Evolutionary conservation across 2,113 vertebrate species (phyloP).

Genomic region (Actinemys pallida): DNA sequence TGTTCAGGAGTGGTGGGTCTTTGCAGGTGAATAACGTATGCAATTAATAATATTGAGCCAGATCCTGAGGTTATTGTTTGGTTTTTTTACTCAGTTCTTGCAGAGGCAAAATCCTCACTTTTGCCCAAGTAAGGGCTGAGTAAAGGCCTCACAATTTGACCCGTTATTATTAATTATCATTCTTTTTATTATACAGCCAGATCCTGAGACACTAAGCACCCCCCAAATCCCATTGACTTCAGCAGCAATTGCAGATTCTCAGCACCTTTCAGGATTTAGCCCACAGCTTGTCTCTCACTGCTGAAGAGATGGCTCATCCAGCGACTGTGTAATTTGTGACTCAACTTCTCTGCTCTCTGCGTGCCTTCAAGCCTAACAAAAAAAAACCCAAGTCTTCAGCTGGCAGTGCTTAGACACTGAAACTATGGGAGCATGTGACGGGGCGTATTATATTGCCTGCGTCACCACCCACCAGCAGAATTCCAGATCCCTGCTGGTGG

Average conservation of each 20-base stretch:
- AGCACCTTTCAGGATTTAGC: background rate
- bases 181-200: slow-evolving; percentile 39
- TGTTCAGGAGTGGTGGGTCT: background rate
- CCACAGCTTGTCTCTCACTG: background rate
- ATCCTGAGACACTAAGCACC: background rate
- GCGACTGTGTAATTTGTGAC: background rate
- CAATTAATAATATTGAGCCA: background rate
- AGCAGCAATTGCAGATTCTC: slow-evolving; percentile 44
- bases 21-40: background rate
- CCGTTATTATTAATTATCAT: slow-evolving; percentile 38
- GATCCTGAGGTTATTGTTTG: slow-evolving; percentile 35
- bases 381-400: slow-evolving; percentile 35
- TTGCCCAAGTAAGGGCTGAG: slow-evolving; percentile 14
- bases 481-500: background rate
- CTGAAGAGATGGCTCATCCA: slow-evolving; percentile 28
- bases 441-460: background rate
- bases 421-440: background rate
- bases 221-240: slow-evolving; percentile 50
- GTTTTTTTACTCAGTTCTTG: slow-evolving; percentile 45
- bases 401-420: background rate
- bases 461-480: background rate
- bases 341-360: background rate
- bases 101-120: slow-evolving; percentile 36
- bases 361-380: slow-evolving; percentile 32
- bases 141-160: slow-evolving; percentile 52